Percentiles rank a stretch among this genome's conserved stretches.
Evolutionary conservation across 2,113 vertebrate genomes (phyloP).

Genomic region (Rhinolophus ferrumequinum): DNA sequence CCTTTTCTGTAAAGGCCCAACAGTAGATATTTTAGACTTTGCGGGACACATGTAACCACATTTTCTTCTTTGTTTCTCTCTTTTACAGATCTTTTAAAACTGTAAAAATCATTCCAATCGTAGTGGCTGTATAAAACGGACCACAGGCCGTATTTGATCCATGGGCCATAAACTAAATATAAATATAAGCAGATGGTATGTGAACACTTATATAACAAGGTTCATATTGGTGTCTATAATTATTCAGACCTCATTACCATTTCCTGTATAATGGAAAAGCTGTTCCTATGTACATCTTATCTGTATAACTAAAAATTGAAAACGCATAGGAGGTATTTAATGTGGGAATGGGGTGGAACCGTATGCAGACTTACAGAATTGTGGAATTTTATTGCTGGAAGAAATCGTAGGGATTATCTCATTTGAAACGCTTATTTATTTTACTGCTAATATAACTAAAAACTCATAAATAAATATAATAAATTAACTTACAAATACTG

Average conservation of each 20-base stretch:
- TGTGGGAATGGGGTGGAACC: not conserved
- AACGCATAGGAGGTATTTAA: not conserved
- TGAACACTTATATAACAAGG: no score
- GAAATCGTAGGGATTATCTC: not conserved
- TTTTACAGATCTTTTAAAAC: no score
- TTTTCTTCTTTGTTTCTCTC: no score
- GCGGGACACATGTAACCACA: no score
- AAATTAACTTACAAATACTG: slow-evolving; percentile 80
- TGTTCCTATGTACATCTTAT: not conserved
- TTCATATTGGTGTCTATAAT: no score
- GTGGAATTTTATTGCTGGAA: not conserved
- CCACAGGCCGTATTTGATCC: no score
- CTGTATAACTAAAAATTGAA: not conserved
- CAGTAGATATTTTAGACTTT: no score
- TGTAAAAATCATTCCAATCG: no score
- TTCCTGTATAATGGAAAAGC: not conserved
- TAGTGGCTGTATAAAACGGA: no score
- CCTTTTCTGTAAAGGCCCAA: not conserved
- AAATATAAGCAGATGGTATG: no score
- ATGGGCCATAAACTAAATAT: no score
- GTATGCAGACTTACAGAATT: not conserved
- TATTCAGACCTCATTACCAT: no score
- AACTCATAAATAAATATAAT: slow-evolving; percentile 25
- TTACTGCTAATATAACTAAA: not conserved
- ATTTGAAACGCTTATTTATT: not conserved